Percentiles rank a stretch among this genome's conserved stretches.
Evolutionary conservation across 2,797 vertebrate genomes (phyloP).

Genomic region (Chelidonichthys spinosus): DNA sequence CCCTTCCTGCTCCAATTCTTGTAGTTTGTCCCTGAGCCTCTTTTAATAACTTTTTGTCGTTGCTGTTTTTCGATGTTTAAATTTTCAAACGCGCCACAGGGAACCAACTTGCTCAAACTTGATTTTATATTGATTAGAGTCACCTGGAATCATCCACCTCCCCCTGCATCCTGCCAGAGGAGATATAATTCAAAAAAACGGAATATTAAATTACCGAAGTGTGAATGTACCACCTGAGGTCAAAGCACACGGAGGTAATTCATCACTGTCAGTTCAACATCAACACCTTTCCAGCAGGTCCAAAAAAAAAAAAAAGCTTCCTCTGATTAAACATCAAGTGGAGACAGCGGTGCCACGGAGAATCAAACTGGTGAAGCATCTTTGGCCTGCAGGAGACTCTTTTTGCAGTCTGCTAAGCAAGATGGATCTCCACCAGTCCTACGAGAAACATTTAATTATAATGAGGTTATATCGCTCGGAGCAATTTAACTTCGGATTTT

Average conservation of each 20-base stretch:
- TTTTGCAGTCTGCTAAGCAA: constrained; percentile 27
- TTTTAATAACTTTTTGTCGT: not conserved
- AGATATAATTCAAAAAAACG: constrained; percentile 18
- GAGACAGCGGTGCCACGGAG: constrained; percentile 55
- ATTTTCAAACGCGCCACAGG: constrained; percentile 11
- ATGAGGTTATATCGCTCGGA: constrained; percentile 19
- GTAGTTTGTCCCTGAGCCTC: not conserved
- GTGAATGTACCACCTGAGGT: constrained; percentile 58
- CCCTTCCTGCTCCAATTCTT: not conserved
- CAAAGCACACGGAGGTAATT: constrained; percentile 59
- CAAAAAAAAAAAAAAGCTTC: constrained; percentile 31
- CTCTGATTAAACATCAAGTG: constrained; percentile 70
- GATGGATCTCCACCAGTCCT: constrained; percentile 33
- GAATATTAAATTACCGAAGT: constrained; percentile 66
- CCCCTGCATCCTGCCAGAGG: constrained; percentile 55
- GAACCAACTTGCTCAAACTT: constrained; percentile 25
- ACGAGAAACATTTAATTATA: constrained; percentile 36
- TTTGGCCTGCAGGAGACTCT: constrained; percentile 43
- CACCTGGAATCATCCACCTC: constrained; percentile 36
- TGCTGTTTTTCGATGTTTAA: not conserved
- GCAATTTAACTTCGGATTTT: constrained; percentile 13
- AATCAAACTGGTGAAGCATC: constrained; percentile 54
- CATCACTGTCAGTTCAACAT: constrained; percentile 66
- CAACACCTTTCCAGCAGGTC: constrained; percentile 72
- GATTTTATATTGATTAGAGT: constrained; percentile 60